Evolutionary conservation across 2,888 invertebrate species (phyloP).

Genomic region (Unio pictorum): DNA sequence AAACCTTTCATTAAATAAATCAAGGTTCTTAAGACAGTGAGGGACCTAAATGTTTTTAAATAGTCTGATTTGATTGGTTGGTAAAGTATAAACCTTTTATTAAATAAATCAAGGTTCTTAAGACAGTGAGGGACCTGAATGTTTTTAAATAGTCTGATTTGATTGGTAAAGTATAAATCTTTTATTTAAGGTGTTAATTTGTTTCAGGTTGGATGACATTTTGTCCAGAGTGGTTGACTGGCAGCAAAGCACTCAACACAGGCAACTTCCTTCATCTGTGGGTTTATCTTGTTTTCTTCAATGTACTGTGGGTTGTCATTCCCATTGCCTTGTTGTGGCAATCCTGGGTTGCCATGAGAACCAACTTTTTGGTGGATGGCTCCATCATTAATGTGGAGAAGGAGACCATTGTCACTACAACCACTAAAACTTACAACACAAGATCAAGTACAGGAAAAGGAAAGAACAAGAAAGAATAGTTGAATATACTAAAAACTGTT

Average conservation of each 20-base stretch:
- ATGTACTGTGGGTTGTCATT: conserved; percentile 67
- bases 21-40: too few species aligned
- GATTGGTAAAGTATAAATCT: background rate
- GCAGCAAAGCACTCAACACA: conserved; percentile 58
- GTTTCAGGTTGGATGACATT: conserved; percentile 69
- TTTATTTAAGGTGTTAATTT: background rate
- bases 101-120: too few species aligned
- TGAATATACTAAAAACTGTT: too few species aligned
- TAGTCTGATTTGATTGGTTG: too few species aligned
- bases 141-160: too few species aligned
- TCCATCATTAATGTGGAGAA: conserved; percentile 19
- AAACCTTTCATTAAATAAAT: too few species aligned
- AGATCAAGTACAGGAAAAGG: conserved; percentile 4
- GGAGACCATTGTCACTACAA: conserved; percentile 26
- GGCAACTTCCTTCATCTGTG: conserved; percentile 62
- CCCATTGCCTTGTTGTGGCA: conserved; percentile 61
- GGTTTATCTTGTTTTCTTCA: conserved; percentile 69
- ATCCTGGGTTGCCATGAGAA: conserved; percentile 51
- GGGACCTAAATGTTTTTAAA: too few species aligned
- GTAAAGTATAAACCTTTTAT: too few species aligned
- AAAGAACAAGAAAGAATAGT: too few species aligned
- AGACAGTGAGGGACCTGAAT: too few species aligned
- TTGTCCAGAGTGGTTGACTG: conserved; percentile 58
- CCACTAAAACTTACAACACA: conserved; percentile 23
- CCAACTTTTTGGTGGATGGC: conserved; percentile 7